These are phyloP conservation scores for Elgaria multicarinata DNA, from an alignment of 2,113 vertebrate genomes.

Conservation along the genomic window DNA sequence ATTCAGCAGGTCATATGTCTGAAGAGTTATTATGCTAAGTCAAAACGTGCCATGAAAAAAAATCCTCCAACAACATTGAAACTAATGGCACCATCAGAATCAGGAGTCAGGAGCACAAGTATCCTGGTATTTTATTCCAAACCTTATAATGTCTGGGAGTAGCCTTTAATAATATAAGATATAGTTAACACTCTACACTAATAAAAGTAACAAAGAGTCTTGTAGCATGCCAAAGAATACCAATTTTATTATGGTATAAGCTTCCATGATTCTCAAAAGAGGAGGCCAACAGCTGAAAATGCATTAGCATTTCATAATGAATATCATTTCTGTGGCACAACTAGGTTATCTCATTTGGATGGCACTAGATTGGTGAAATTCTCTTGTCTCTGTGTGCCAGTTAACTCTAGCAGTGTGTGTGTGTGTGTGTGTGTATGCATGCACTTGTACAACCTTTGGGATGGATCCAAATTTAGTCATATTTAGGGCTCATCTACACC, in stretches of 20 bases:
- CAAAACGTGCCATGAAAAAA: conserved; percentile 19
- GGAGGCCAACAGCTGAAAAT: background rate
- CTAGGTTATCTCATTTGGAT: background rate
- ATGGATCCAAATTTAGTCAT: background rate
- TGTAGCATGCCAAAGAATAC: background rate
- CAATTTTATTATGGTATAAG: background rate
- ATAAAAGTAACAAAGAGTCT: background rate
- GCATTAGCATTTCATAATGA: background rate
- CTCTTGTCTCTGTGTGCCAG: background rate
- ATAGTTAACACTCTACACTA: background rate
- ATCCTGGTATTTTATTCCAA: conserved; percentile 29
- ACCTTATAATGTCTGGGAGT: conserved; percentile 26
- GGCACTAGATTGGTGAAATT: background rate
- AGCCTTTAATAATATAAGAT: conserved; percentile 31
- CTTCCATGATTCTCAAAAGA: background rate
- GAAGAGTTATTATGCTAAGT: conserved; percentile 44
- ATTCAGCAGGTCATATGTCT: conserved; percentile 53
- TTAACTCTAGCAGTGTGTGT: background rate
- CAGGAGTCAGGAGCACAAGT: conserved; percentile 1
- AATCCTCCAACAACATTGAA: conserved; percentile 22
- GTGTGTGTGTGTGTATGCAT: background rate
- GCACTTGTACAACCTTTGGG: background rate
- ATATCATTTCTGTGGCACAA: background rate
- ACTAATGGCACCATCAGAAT: conserved; percentile 19
- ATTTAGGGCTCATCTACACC: too few relatives aligned